A percentile compares a stretch with the other conserved stretches of the same genome.
These are phyloP conservation scores for Coccyzus lansbergi DNA, from an alignment of 2,797 vertebrate genomes.

Conservation along the genomic window DNA sequence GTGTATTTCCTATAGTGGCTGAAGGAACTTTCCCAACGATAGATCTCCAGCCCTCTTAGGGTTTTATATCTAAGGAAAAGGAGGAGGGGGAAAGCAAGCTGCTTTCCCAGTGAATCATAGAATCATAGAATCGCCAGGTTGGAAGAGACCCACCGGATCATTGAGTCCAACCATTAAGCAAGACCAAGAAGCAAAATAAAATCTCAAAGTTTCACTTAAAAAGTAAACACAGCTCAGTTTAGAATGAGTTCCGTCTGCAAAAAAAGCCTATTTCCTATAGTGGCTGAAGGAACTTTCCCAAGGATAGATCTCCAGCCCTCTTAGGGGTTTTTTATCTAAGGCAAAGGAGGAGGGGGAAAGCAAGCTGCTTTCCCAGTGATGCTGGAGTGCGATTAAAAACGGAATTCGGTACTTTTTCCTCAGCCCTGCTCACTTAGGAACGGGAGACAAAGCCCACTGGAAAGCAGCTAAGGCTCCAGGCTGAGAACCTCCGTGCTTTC, in stretches of 20 bases:
- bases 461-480: conserved; percentile 32
- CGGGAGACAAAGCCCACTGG: conserved; percentile 31
- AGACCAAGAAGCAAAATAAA: neutral
- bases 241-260: neutral
- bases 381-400: conserved; percentile 20
- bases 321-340: neutral
- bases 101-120: too few species aligned
- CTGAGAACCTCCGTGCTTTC: conserved; percentile 52
- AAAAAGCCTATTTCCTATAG: neutral
- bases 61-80: too few species aligned
- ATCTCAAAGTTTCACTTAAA: neutral
- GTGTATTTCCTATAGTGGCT: too few species aligned
- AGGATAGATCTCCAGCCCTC: neutral
- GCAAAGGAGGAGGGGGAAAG: accelerated
- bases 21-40: too few species aligned
- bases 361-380: neutral
- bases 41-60: too few species aligned
- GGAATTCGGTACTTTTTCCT: neutral
- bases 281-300: conserved; percentile 19
- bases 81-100: too few species aligned
- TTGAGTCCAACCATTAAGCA: too few species aligned
- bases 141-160: too few species aligned
- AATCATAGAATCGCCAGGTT: too few species aligned
- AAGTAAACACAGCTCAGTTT: neutral
- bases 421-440: conserved; percentile 20